These are phyloP conservation scores for Heliocidaris tuberculata DNA, from an alignment of 35 echinoderm and acorn worm genomes.

Conservation along the genomic window DNA sequence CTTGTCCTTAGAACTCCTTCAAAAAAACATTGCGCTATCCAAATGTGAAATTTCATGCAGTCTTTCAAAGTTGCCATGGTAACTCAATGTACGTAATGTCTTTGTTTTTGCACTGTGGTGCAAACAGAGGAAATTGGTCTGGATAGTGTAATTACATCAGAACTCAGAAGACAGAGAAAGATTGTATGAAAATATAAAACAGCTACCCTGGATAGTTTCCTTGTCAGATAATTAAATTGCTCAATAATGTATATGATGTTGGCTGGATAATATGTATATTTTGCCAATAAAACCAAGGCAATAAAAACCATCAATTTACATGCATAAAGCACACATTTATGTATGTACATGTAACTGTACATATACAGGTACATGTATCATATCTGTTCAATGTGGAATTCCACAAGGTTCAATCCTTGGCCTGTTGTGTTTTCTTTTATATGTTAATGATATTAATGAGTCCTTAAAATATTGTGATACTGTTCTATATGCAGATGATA, in stretches of 20 bases:
- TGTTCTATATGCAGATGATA: too few species aligned
- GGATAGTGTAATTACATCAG: background rate
- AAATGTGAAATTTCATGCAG: background rate
- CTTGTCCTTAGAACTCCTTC: too few species aligned
- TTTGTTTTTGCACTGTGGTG: background rate
- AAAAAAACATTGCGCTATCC: too few species aligned
- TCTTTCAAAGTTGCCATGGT: background rate
- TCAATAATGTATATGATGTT: too few species aligned
- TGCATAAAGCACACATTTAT: background rate
- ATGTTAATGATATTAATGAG: too few species aligned
- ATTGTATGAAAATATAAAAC: background rate
- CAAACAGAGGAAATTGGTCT: background rate
- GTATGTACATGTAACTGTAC: too few species aligned
- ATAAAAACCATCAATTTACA: background rate
- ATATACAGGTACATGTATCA: too few species aligned
- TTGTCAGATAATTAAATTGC: background rate
- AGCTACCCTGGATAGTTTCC: background rate
- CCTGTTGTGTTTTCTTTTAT: too few species aligned
- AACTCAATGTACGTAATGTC: background rate
- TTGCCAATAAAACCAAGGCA: background rate
- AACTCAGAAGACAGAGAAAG: background rate
- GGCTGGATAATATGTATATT: background rate
- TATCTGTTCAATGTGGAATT: too few species aligned
- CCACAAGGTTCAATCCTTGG: too few species aligned
- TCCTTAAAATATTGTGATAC: too few species aligned